A percentile compares a stretch with the other conserved stretches of the same genome.
Conservation (phyloP, 2,113 vertebrate species). For the Columba livia region DNA sequence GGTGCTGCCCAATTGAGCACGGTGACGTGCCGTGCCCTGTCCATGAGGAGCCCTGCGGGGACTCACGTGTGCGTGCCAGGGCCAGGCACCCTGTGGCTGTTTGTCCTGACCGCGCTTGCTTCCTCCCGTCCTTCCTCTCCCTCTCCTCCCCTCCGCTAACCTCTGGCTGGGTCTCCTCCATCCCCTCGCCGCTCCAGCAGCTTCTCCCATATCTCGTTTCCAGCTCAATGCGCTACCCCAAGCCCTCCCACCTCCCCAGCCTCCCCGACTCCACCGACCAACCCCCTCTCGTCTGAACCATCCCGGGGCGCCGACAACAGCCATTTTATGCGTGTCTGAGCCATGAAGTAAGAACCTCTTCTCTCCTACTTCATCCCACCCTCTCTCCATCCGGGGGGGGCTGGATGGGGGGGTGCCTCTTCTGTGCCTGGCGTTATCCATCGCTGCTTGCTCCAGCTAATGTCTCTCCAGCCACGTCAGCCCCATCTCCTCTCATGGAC, state of each 20-base stretch:
- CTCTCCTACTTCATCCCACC: constrained; percentile 57
- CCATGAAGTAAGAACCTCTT: constrained; percentile 86
- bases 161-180: not conserved
- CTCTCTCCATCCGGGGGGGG: not conserved
- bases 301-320: constrained; percentile 79
- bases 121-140: not conserved
- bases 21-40: not conserved
- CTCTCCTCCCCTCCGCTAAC: not conserved
- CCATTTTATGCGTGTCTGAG: constrained; percentile 93
- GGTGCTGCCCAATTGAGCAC: too few relatives aligned
- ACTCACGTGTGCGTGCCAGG: not conserved
- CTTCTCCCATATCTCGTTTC: constrained; percentile 78
- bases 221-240: constrained; percentile 87
- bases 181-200: not conserved
- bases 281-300: constrained; percentile 82
- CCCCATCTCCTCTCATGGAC: constrained; percentile 31
- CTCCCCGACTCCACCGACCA: constrained; percentile 84
- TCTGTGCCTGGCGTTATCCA: not conserved
- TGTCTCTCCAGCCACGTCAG: constrained; percentile 12
- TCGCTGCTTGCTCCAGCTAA: constrained; percentile 23
- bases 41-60: constrained; percentile 17
- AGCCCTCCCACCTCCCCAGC: constrained; percentile 88
- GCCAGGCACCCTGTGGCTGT: not conserved
- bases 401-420: not conserved
- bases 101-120: not conserved